Percentiles rank a stretch among this genome's conserved stretches.
Conservation (phyloP, 2,888 invertebrate species). For the Busseola fusca region DNA sequence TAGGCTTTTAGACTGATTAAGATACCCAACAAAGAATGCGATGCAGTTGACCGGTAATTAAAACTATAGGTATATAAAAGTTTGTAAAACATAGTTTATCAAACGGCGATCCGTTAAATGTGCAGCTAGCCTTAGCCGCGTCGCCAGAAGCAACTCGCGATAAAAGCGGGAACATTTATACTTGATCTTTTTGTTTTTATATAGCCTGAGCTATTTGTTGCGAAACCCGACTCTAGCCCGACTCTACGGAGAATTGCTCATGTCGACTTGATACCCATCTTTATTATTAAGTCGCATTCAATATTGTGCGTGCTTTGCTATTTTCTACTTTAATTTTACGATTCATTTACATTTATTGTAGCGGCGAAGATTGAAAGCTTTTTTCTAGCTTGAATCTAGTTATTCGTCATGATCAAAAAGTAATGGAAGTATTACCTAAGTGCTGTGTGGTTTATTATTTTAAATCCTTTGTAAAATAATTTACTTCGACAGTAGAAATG, state of each 20-base stretch:
- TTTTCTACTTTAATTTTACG: constrained; percentile 36
- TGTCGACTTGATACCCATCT: constrained; percentile 44
- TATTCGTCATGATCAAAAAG: constrained; percentile 1
- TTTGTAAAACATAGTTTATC: constrained; percentile 3
- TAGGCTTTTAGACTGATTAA: neutral
- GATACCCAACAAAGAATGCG: neutral
- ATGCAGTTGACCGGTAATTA: neutral
- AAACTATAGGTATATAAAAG: neutral
- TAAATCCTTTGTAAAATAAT: constrained; percentile 9
- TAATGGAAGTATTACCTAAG: neutral
- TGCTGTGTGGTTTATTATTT: neutral
- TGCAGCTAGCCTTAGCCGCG: constrained; percentile 41
- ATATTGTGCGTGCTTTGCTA: constrained; percentile 41
- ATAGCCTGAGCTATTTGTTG: constrained; percentile 66
- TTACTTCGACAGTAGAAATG: neutral
- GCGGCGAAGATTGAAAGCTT: neutral
- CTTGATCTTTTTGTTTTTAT: constrained; percentile 69
- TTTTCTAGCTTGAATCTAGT: constrained; percentile 9
- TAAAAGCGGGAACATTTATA: constrained; percentile 70
- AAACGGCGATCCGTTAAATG: constrained; percentile 17
- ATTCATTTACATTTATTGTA: constrained; percentile 24
- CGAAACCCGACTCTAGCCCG: constrained; percentile 50
- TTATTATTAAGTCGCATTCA: constrained; percentile 51
- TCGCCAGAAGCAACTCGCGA: constrained; percentile 53
- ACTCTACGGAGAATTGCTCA: constrained; percentile 18